Evolutionary conservation across 2,113 vertebrate genomes (phyloP).

Genomic region (Capricornis sumatraensis): DNA sequence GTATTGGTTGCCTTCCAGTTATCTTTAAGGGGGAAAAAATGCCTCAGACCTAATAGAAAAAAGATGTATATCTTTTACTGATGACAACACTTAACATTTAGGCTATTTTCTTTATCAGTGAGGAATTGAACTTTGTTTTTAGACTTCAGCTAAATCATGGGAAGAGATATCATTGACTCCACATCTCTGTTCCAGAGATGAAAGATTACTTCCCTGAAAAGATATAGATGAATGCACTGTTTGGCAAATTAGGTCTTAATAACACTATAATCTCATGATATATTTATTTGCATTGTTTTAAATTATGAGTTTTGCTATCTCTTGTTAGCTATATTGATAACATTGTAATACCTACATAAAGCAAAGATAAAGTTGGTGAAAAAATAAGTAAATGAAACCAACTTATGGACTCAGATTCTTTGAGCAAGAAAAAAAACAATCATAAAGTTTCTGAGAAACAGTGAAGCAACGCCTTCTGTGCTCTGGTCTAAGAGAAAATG

Average conservation of each 20-base stretch:
- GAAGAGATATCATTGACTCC: background rate
- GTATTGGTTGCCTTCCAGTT: background rate
- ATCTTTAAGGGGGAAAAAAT: background rate
- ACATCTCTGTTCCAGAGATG: background rate
- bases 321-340: background rate
- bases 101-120: background rate
- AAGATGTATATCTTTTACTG: background rate
- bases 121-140: background rate
- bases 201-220: background rate
- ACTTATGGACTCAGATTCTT: background rate
- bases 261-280: background rate
- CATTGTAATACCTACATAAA: background rate
- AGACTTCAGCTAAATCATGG: background rate
- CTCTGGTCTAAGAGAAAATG: background rate
- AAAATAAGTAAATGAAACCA: slow-evolving; percentile 3
- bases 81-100: background rate
- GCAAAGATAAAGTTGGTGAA: background rate
- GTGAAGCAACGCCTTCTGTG: background rate
- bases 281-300: background rate
- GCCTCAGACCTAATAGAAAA: background rate
- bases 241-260: background rate
- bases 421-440: background rate
- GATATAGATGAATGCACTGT: background rate
- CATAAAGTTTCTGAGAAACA: background rate
- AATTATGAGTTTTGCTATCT: background rate